Percentiles rank a stretch among this genome's conserved stretches.
phyloP scores from a whole-genome alignment of 2,797 vertebrate species.

The Phaenicophaeus curvirostris region DNA sequence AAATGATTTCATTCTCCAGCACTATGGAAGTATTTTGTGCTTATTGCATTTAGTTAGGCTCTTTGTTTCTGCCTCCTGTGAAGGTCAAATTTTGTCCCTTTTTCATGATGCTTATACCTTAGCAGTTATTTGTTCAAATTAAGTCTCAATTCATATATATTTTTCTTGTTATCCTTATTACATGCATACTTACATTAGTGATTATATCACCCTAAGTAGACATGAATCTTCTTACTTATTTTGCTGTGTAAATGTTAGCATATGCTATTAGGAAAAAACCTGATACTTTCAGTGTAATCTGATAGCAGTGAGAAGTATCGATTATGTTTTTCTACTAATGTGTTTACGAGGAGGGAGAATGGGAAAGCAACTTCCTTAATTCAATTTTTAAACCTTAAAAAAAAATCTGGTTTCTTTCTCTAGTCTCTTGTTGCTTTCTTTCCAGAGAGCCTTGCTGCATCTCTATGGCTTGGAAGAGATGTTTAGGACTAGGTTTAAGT shows the following conservation, averaged over 20 bases:
- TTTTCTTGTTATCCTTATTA: background rate
- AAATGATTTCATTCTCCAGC: background rate
- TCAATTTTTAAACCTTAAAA: background rate
- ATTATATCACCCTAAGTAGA: background rate
- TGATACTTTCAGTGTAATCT: background rate
- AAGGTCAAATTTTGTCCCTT: background rate
- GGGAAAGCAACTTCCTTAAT: background rate
- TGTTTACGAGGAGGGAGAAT: background rate
- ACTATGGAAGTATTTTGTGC: background rate
- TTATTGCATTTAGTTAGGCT: background rate
- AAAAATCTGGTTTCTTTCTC: background rate
- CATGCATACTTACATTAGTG: fast-evolving
- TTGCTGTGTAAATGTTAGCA: background rate
- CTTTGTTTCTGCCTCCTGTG: background rate
- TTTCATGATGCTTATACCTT: background rate
- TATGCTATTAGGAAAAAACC: background rate
- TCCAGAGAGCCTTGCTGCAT: background rate
- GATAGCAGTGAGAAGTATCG: background rate
- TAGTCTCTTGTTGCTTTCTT: background rate
- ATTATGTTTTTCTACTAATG: background rate
- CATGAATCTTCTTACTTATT: background rate
- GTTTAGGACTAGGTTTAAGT: background rate
- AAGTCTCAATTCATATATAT: background rate
- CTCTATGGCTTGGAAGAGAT: background rate
- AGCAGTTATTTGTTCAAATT: background rate